phyloP scores from a whole-genome alignment of 2,888 invertebrate species.

The Agapetus fuscipes region DNA sequence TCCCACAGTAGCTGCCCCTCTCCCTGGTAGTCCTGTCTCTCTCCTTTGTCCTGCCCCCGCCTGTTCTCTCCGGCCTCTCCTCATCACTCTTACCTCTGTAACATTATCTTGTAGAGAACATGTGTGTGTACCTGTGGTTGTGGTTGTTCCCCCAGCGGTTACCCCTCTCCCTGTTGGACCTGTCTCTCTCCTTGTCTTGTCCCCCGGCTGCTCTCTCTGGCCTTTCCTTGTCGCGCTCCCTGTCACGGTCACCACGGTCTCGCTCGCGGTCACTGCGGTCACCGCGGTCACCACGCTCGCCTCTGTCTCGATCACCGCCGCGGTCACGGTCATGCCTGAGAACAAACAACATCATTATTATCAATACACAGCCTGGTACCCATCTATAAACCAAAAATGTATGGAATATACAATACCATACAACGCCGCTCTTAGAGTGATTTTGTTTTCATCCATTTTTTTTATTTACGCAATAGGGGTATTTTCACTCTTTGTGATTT shows the following conservation, averaged over 20 bases:
- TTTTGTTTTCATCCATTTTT: background rate
- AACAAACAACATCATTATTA: too few relatives aligned
- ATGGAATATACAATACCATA: too few relatives aligned
- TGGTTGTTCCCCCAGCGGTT: conserved; percentile 17
- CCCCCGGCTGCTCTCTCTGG: conserved; percentile 27
- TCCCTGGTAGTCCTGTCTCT: conserved; percentile 25
- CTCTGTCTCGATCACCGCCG: conserved; percentile 27
- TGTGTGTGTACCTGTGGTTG: too few relatives aligned
- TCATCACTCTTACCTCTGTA: too few relatives aligned
- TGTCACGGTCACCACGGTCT: conserved; percentile 26
- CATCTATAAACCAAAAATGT: too few relatives aligned
- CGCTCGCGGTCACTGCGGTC: conserved; percentile 27
- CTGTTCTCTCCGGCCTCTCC: conserved; percentile 27
- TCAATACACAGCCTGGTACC: too few relatives aligned
- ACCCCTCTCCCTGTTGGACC: conserved; percentile 23
- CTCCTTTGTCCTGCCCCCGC: conserved; percentile 25
- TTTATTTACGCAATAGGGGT: too few relatives aligned
- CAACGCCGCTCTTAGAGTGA: background rate
- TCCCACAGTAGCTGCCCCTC: conserved; percentile 21
- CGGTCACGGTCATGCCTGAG: conserved; percentile 25
- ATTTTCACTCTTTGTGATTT: too few relatives aligned
- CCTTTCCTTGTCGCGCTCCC: conserved; percentile 25
- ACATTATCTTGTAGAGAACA: too few relatives aligned
- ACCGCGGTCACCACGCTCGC: conserved; percentile 25
- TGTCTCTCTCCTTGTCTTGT: conserved; percentile 25